A percentile compares a stretch with the other conserved stretches of the same genome.
These are phyloP conservation scores for Lordiphosa clarofinis DNA, from an alignment of 1,140 invertebrate genomes.

Conservation along the genomic window DNA sequence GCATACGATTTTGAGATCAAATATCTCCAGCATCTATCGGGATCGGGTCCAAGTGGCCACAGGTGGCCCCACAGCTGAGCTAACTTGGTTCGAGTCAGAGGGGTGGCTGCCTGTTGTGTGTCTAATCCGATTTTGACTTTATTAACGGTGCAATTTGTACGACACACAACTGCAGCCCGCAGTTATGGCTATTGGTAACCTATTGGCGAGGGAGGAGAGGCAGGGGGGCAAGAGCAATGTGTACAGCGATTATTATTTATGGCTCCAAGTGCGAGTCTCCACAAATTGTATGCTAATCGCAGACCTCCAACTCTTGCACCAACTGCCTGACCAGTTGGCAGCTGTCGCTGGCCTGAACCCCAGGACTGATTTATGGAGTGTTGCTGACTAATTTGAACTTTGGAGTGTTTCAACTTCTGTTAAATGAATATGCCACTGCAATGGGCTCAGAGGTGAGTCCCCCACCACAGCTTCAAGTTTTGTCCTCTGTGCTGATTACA, in stretches of 20 bases:
- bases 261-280: slow-evolving; percentile 47
- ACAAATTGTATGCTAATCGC: slow-evolving; percentile 60
- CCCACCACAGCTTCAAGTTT: too few relatives aligned
- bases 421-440: slow-evolving; percentile 29
- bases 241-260: slow-evolving; percentile 62
- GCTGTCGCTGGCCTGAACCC: slow-evolving; percentile 30
- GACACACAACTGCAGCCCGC: slow-evolving; percentile 40
- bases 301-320: slow-evolving; percentile 21
- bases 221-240: slow-evolving; percentile 1
- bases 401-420: slow-evolving; percentile 53
- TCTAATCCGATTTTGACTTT: slow-evolving; percentile 75
- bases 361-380: slow-evolving; percentile 68
- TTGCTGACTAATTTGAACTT: slow-evolving; percentile 72
- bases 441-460: too few relatives aligned
- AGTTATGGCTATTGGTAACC: slow-evolving; percentile 32
- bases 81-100: slow-evolving; percentile 24
- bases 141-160: slow-evolving; percentile 75
- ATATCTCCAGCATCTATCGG: slow-evolving; percentile 35
- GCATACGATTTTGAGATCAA: slow-evolving; percentile 43
- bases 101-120: slow-evolving; percentile 49
- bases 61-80: slow-evolving; percentile 17
- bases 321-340: slow-evolving; percentile 48
- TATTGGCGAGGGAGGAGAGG: slow-evolving; percentile 14
- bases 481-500: too few relatives aligned
- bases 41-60: slow-evolving; percentile 11